Base-by-base conservation (phyloP, 2,888 invertebrate genomes). In the Eupithecia vulgata region DNA sequence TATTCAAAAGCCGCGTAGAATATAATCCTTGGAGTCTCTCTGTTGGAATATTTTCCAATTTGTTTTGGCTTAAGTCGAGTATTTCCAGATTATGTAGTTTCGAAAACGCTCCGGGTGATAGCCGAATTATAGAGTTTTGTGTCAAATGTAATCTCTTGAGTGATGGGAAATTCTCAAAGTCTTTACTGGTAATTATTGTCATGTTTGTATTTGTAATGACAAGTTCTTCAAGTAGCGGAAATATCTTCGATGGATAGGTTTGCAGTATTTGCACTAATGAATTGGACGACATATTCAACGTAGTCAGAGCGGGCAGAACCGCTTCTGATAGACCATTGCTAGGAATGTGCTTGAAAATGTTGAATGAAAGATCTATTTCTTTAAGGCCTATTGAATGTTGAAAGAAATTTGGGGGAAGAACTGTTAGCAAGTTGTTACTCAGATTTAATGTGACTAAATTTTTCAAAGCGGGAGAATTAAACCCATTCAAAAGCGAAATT, bases 81-180 rank as follows among this genome's bases (percentile, higher is more conserved):
- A 96, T 96, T 72, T 97, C 94, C 77, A 98, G 94, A 87, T 96
- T 96, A 64, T 96, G 96, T 42, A 98, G 93, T 81, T 96, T 96
- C 68, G 96, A 96, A 87, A 98, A 98, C 69, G 98, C 98, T 59
- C 97, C 97, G 0, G 98, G 97, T 3, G 98, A 97, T 75, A 98
- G 95, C 76, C 97, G 95, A 21, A 96, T 96, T 78, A 98, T 97
- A 75, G 96, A 94, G 89, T 98, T 98, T 81, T 95, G 95, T 57
- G 96, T 95, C 81, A 98, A 90, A 84, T 96, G 96, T 72, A 98
- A 95, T 84, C 96, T 97, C 84, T 97, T 95, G 48, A 98, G 91
- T 0, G 96, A 95, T 30, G 97, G 97, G 84, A 98, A 98, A 48
- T 97, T 96, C 84, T 97, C 97, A 83, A 98, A 98, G 85, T 98